A percentile compares a stretch with the other conserved stretches of the same genome.
These are phyloP conservation scores for Eulemur coronatus DNA, from an alignment of 2,797 vertebrate genomes.

Conservation along the genomic window DNA sequence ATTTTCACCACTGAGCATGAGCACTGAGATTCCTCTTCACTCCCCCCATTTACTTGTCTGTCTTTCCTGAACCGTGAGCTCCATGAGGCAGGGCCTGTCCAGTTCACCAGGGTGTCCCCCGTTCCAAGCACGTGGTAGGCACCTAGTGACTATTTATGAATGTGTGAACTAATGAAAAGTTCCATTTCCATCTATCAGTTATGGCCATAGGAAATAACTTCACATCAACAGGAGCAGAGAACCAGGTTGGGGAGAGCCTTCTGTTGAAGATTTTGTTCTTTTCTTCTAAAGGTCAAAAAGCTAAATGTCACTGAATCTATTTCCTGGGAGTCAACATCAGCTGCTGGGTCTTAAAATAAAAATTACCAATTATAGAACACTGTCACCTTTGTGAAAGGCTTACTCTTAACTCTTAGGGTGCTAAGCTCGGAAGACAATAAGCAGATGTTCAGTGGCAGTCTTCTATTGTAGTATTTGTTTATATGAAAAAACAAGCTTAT, in stretches of 20 bases:
- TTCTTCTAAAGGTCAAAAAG: slow-evolving; percentile 41
- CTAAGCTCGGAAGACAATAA: background rate
- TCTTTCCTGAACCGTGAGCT: background rate
- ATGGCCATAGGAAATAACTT: background rate
- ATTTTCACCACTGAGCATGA: background rate
- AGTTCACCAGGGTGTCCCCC: background rate
- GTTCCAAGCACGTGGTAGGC: background rate
- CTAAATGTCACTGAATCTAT: slow-evolving; percentile 3
- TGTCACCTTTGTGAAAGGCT: background rate
- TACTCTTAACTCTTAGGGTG: background rate
- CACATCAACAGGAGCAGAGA: background rate
- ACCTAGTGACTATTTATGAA: background rate
- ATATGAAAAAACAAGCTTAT: slow-evolving; percentile 1
- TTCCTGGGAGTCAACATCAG: background rate
- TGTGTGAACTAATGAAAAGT: background rate
- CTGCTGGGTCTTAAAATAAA: background rate
- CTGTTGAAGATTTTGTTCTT: background rate
- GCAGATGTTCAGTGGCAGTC: background rate
- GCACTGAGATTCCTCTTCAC: background rate
- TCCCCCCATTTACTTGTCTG: background rate
- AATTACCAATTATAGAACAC: background rate
- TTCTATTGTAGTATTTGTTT: background rate
- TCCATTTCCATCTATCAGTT: background rate
- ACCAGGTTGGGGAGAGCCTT: background rate
- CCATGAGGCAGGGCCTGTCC: background rate